A percentile compares a stretch with the other conserved stretches of the same genome.
phyloP scores from a whole-genome alignment of 2,113 vertebrate genomes.

The Aythya baeri region DNA sequence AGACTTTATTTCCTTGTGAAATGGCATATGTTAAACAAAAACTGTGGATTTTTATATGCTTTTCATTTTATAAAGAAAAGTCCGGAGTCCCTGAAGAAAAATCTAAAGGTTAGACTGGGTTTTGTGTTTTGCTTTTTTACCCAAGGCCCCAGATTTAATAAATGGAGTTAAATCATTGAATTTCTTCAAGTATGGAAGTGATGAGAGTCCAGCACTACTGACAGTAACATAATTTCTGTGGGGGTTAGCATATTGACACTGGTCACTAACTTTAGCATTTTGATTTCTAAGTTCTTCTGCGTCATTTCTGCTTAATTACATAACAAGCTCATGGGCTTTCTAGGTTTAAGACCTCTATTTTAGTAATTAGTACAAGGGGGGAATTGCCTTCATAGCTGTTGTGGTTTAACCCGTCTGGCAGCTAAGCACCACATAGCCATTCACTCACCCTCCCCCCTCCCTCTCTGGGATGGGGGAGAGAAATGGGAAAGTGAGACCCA shows the following conservation, averaged over 20 bases:
- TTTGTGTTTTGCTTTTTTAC: not conserved
- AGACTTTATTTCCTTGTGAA: not conserved
- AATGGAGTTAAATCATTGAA: not conserved
- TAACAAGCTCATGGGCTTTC: not conserved
- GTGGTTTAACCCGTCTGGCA: too few relatives aligned
- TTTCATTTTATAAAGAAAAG: not conserved
- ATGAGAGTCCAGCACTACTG: not conserved
- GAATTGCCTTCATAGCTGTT: not conserved
- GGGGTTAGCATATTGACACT: not conserved
- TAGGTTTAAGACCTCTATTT: not conserved
- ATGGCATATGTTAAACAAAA: not conserved
- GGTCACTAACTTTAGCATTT: not conserved
- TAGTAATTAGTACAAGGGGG: not conserved
- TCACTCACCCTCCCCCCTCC: too few relatives aligned
- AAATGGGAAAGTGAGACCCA: too few relatives aligned
- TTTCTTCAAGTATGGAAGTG: not conserved
- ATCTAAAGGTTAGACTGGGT: not conserved
- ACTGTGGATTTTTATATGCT: not conserved
- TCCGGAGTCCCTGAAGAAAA: not conserved
- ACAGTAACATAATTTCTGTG: not conserved
- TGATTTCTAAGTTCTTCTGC: not conserved
- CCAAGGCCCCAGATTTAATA: accelerated
- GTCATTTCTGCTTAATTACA: not conserved
- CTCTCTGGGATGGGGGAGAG: too few relatives aligned
- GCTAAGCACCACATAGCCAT: too few relatives aligned